phyloP scores from a whole-genome alignment of 2,797 vertebrate genomes.

The Falco novaeseelandiae region DNA sequence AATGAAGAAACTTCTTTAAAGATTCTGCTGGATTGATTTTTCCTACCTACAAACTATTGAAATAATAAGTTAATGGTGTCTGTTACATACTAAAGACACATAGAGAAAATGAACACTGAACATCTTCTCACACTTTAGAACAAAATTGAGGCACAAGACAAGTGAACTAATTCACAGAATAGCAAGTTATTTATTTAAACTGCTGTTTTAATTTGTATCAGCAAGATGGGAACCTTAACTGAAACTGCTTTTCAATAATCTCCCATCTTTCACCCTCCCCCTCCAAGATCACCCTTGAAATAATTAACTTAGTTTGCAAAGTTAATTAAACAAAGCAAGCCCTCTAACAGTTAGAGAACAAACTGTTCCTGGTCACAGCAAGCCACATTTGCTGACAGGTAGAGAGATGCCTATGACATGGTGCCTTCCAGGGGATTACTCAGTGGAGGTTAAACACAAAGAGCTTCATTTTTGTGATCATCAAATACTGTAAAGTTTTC shows the following conservation, averaged over 20 bases:
- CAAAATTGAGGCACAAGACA: not conserved
- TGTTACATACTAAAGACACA: not conserved
- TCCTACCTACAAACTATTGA: not conserved
- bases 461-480: not conserved
- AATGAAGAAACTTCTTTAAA: not conserved
- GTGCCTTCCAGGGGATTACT: not conserved
- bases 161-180: not conserved
- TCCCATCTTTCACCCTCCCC: not conserved
- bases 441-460: not conserved
- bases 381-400: not conserved
- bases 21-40: not conserved
- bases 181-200: not conserved
- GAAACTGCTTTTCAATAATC: not conserved
- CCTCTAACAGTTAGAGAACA: not conserved
- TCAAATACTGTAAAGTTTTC: not conserved
- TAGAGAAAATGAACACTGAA: not conserved
- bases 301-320: not conserved
- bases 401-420: rapidly evolving
- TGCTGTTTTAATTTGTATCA: not conserved
- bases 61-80: not conserved
- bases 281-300: not conserved
- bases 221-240: not conserved
- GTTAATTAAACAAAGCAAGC: not conserved
- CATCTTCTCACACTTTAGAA: not conserved
- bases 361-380: not conserved